Evolutionary conservation across 2,888 invertebrate species (phyloP), one percentile per base, ranked within the genome.

Genomic region (Plutella xylostella): DNA sequence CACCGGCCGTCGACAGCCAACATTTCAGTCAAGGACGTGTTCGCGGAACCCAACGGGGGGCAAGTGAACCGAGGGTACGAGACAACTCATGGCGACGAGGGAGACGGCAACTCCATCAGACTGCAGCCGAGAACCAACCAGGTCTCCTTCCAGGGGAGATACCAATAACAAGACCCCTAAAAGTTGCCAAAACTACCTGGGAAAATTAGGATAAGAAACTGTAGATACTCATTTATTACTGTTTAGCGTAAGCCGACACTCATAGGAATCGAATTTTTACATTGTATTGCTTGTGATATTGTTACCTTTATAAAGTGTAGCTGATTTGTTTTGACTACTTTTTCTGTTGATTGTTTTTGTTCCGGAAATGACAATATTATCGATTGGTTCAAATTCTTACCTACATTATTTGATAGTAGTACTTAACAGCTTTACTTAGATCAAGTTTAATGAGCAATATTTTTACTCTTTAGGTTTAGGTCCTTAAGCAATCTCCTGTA

Each of bases 61-160:
- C 93, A 89, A 63, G 82, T 91, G 4, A 94, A 94, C 72, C 85
- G 90, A 55, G 93, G 88, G 3, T 94, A 91, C 63, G 93, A 93
- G 61, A 89, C 86, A 9, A 84, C 87, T 1, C 55, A 86, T 11
- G 80, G 85, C 21, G 89, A 90, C 39, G 88, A 89, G 19, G 92
- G 91, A 45, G 90, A 90, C 53, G 85, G 85, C 54, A 90, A 91
- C 61, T 92, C 93, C 7, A 73, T 93, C 55, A 88, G 91, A 65
- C 78, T 93, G 61, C 92, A 91, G 54, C 87, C 89, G 20, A 82
- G 92, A 60, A 82, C 76, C 48, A 87, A 86, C 65, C 87, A 85
- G 66, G 89, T 89, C 51, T 88, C 89, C 41, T 92, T 85, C 62
- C 82, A 80, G 56, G 71, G 68, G 49, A 65, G 82, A 67, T 83